phyloP scores from a whole-genome alignment of 2,113 vertebrate genomes.

The Seriola quinqueradiata region DNA sequence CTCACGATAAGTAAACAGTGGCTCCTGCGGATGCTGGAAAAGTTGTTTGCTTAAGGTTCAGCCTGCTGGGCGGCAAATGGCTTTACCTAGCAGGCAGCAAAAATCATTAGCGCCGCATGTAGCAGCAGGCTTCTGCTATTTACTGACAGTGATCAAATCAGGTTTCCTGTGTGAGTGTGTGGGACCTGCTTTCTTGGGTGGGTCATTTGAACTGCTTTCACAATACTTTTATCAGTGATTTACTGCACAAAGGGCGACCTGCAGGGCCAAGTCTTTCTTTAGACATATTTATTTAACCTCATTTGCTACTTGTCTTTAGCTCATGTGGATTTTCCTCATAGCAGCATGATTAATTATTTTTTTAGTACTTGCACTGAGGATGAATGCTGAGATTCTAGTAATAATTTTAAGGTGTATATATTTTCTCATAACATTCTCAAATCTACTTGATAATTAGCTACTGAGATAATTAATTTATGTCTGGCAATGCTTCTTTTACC shows the following conservation, averaged over 20 bases:
- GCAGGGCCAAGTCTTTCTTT: not conserved
- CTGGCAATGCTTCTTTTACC: not conserved
- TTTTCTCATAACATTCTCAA: not conserved
- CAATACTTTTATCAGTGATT: constrained; percentile 24
- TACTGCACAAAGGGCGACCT: constrained; percentile 6
- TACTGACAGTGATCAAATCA: constrained; percentile 69
- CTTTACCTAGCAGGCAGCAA: constrained; percentile 31
- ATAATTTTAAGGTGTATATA: not conserved
- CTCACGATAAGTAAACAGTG: constrained; percentile 40
- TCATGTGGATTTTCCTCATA: not conserved
- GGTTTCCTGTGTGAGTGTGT: constrained; percentile 14
- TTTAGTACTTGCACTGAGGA: not conserved
- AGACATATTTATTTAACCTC: constrained; percentile 6
- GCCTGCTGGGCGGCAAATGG: constrained; percentile 47
- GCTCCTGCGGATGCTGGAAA: constrained; percentile 33
- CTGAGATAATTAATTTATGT: not conserved
- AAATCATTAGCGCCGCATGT: constrained; percentile 32
- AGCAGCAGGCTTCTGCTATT: constrained; percentile 26
- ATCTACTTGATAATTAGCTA: not conserved
- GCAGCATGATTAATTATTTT: not conserved
- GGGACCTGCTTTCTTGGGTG: constrained; percentile 12
- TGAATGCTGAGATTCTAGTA: not conserved
- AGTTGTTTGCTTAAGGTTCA: constrained; percentile 60
- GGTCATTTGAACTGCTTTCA: constrained; percentile 15
- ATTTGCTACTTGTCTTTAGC: not conserved